A percentile compares a stretch with the other conserved stretches of the same genome.
These are phyloP conservation scores for Agonopterix arenella DNA, from an alignment of 2,888 invertebrate genomes.

Conservation along the genomic window DNA sequence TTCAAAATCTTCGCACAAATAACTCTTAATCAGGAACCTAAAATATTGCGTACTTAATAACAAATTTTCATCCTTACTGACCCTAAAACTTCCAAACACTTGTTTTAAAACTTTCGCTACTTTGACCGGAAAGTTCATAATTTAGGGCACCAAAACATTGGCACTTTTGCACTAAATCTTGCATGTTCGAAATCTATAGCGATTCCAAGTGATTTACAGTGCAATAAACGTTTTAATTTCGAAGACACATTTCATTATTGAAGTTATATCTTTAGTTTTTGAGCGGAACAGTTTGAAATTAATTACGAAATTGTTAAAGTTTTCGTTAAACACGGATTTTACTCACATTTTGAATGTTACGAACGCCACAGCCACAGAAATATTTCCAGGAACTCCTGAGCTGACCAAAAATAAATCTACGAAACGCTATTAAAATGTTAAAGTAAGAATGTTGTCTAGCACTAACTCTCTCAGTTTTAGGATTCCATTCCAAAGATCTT, in stretches of 20 bases:
- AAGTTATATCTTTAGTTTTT: neutral
- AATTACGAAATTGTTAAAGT: neutral
- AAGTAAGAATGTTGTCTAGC: too few species aligned
- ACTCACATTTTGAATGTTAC: too few species aligned
- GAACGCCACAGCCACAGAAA: too few species aligned
- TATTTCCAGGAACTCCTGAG: too few species aligned
- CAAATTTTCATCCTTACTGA: slow-evolving; percentile 30
- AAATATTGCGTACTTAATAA: slow-evolving; percentile 5
- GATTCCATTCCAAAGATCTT: slow-evolving; percentile 5
- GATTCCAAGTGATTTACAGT: slow-evolving; percentile 36
- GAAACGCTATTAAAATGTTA: too few species aligned
- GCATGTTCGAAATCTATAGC: slow-evolving; percentile 30
- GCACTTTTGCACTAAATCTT: slow-evolving; percentile 32
- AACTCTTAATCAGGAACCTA: slow-evolving; percentile 4
- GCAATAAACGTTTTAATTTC: slow-evolving; percentile 55
- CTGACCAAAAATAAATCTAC: too few species aligned
- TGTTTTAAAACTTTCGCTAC: neutral
- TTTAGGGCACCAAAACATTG: slow-evolving; percentile 29
- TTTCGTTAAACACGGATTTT: neutral
- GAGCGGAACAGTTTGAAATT: neutral
- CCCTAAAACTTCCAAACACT: slow-evolving; percentile 1
- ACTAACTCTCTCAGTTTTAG: too few species aligned
- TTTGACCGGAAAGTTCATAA: slow-evolving; percentile 27
- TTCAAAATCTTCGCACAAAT: neutral
- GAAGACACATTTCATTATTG: slow-evolving; percentile 40